These are phyloP conservation scores for Protosalanx chinensis DNA, from an alignment of 2,797 vertebrate species.

Conservation along the genomic window DNA sequence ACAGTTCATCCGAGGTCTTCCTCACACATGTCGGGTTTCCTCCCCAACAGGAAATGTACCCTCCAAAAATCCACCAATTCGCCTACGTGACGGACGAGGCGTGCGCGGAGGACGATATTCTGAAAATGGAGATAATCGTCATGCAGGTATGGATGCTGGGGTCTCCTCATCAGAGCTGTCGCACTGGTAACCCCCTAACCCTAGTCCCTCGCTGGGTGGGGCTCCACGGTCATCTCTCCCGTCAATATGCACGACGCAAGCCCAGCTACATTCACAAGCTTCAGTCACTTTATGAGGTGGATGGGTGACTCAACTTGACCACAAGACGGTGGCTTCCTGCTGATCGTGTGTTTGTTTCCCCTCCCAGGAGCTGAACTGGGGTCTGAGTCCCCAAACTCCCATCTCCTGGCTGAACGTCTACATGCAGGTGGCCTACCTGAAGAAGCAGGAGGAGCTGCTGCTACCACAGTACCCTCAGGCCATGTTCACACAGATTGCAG, in stretches of 20 bases:
- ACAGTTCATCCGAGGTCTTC: neutral
- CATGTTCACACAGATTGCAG: constrained; percentile 87
- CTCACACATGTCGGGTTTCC: neutral
- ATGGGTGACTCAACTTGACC: too few relatives aligned
- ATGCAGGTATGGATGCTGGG: constrained; percentile 81
- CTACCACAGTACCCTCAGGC: constrained; percentile 87
- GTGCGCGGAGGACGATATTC: constrained; percentile 92
- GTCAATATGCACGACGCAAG: too few relatives aligned
- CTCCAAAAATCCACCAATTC: constrained; percentile 94
- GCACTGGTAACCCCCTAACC: neutral
- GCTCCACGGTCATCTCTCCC: neutral
- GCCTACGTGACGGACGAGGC: constrained; percentile 94
- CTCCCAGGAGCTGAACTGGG: constrained; percentile 90
- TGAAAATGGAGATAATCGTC: constrained; percentile 91
- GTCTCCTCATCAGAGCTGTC: neutral
- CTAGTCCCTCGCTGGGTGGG: neutral
- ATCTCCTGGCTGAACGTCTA: constrained; percentile 95
- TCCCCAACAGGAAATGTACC: constrained; percentile 88
- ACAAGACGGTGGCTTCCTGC: neutral
- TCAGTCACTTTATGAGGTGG: neutral
- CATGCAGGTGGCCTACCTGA: constrained; percentile 94
- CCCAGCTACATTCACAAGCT: neutral
- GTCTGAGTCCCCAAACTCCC: constrained; percentile 86
- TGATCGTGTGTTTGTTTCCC: neutral
- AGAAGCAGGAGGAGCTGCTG: constrained; percentile 77